Evolutionary conservation across 2,113 vertebrate species (phyloP).

Genomic region (Gulo gulo): DNA sequence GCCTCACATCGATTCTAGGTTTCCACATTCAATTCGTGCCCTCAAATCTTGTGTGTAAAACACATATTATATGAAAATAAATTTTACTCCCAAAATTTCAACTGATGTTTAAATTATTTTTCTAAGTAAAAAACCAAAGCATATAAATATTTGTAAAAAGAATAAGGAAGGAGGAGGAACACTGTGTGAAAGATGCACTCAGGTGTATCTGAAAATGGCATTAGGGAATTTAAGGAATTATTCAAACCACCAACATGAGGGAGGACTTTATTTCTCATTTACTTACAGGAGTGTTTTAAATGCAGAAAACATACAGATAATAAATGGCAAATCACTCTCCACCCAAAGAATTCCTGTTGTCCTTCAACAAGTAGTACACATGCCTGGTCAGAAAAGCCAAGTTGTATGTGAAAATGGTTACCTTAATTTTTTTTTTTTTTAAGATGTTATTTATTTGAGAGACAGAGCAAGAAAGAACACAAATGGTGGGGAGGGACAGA

Average conservation of each 20-base stretch:
- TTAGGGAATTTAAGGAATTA: neutral
- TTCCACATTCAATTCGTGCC: neutral
- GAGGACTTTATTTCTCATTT: neutral
- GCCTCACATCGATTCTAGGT: neutral
- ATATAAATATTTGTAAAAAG: neutral
- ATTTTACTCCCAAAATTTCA: neutral
- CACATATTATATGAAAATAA: neutral
- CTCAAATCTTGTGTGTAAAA: neutral
- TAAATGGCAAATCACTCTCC: neutral
- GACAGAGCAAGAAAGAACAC: no score
- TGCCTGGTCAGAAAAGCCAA: neutral
- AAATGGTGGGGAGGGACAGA: no score
- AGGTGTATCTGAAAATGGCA: neutral
- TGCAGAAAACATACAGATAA: neutral
- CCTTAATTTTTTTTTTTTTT: neutral
- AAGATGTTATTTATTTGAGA: neutral
- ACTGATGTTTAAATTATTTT: neutral
- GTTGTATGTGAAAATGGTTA: neutral
- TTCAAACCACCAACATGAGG: neutral
- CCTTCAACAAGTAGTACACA: neutral
- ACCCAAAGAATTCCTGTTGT: neutral
- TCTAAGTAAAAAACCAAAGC: neutral
- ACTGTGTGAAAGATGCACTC: neutral
- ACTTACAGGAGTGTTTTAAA: neutral
- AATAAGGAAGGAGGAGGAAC: neutral